A percentile compares a stretch with the other conserved stretches of the same genome.
Evolutionary conservation across 2,888 invertebrate genomes (phyloP).

Genomic region (Ochlodes sylvanus): DNA sequence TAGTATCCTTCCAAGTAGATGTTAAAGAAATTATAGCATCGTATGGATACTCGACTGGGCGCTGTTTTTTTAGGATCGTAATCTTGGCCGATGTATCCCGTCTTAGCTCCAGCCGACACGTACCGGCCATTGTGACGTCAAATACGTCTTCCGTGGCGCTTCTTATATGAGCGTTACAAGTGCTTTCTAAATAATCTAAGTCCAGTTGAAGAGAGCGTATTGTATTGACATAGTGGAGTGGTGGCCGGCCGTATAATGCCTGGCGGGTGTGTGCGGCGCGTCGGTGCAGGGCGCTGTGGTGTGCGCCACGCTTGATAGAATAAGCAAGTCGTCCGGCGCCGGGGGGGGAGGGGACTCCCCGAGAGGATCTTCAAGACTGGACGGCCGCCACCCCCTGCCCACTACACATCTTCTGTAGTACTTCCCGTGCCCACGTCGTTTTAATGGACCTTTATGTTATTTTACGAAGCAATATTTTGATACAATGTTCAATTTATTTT

Average conservation of each 20-base stretch:
- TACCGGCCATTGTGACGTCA: constrained; percentile 82
- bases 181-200: constrained; percentile 87
- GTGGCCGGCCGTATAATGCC: constrained; percentile 84
- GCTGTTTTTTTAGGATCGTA: constrained; percentile 85
- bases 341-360: constrained; percentile 58
- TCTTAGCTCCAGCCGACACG: constrained; percentile 78
- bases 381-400: constrained; percentile 77
- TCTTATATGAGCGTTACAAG: constrained; percentile 86
- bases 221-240: constrained; percentile 86
- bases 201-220: constrained; percentile 85
- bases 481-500: constrained; percentile 50
- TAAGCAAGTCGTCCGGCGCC: constrained; percentile 83
- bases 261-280: constrained; percentile 63
- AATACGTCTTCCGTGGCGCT: constrained; percentile 81
- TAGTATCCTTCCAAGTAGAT: constrained; percentile 17
- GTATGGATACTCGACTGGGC: constrained; percentile 71
- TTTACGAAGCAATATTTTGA: constrained; percentile 53
- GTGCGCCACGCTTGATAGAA: constrained; percentile 83
- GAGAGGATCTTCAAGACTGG: constrained; percentile 82
- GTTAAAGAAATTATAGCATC: constrained; percentile 31
- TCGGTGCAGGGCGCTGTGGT: constrained; percentile 62
- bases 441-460: constrained; percentile 78
- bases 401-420: constrained; percentile 82
- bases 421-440: constrained; percentile 78
- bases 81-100: constrained; percentile 80